phyloP scores from a whole-genome alignment of 2,888 invertebrate species.

The Melinopterus prodromus region DNA sequence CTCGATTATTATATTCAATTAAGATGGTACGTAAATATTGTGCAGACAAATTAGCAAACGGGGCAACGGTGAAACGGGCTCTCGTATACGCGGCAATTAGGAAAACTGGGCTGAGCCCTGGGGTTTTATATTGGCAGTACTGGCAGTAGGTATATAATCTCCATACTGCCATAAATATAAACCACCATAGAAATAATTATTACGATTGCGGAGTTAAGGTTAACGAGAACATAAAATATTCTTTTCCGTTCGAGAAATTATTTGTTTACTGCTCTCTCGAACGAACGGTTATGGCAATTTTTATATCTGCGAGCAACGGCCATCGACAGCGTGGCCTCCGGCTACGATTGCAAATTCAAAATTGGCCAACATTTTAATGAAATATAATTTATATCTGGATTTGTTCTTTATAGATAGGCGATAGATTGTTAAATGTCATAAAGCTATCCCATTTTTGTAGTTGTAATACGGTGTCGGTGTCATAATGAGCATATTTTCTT shows the following conservation, averaged over 20 bases:
- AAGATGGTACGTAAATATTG: neutral
- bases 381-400: neutral
- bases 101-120: neutral
- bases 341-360: neutral
- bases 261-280: neutral
- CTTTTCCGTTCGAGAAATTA: neutral
- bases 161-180: neutral
- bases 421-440: neutral
- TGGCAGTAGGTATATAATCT: neutral
- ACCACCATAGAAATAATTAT: neutral
- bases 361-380: neutral
- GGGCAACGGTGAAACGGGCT: neutral
- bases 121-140: neutral
- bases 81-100: neutral
- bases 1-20: neutral
- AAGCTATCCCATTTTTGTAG: neutral
- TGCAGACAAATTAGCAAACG: neutral
- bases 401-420: neutral
- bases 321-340: neutral
- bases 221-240: conserved; percentile 4
- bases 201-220: neutral
- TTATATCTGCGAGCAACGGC: neutral
- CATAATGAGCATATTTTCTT: too few species aligned
- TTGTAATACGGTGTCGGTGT: too few species aligned
- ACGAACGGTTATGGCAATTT: neutral